Conservation (phyloP, 2,888 invertebrate species). For the Theretra japonica region DNA sequence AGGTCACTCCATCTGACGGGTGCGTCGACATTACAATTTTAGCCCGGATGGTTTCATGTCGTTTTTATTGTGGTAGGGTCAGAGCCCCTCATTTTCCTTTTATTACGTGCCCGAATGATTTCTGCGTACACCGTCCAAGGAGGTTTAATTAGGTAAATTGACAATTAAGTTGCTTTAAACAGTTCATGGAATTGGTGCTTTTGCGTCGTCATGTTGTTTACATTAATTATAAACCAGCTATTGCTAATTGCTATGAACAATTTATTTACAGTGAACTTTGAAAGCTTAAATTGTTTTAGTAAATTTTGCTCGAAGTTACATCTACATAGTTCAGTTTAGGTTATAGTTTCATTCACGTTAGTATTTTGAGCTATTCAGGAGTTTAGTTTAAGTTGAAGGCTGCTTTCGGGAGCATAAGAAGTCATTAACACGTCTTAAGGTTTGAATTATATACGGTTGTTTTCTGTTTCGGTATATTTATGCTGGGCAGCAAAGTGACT, state of each 20-base stretch:
- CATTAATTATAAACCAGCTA: background rate
- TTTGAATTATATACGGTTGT: too few relatives aligned
- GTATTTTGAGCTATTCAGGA: too few relatives aligned
- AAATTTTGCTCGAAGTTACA: background rate
- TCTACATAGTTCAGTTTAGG: too few relatives aligned
- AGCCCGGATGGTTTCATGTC: slow-evolving; percentile 80
- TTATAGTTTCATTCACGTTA: too few relatives aligned
- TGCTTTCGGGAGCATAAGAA: too few relatives aligned
- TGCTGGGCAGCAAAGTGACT: too few relatives aligned
- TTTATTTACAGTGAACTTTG: background rate
- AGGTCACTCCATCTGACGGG: slow-evolving; percentile 64
- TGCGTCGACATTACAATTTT: slow-evolving; percentile 81
- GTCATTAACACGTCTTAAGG: too few relatives aligned
- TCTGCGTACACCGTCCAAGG: slow-evolving; percentile 54
- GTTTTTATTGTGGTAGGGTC: slow-evolving; percentile 83
- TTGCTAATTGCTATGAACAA: background rate
- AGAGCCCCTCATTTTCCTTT: slow-evolving; percentile 69
- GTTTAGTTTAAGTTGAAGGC: too few relatives aligned
- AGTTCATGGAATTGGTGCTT: background rate
- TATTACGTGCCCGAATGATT: slow-evolving; percentile 60
- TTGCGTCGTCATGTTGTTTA: background rate
- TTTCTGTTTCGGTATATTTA: too few relatives aligned
- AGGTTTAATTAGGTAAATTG: slow-evolving; percentile 53
- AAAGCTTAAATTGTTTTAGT: background rate
- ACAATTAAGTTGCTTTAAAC: slow-evolving; percentile 34